Percentiles rank a stretch among this genome's conserved stretches.
phyloP scores from a whole-genome alignment of 2,797 vertebrate species.

The Leuciscus waleckii region DNA sequence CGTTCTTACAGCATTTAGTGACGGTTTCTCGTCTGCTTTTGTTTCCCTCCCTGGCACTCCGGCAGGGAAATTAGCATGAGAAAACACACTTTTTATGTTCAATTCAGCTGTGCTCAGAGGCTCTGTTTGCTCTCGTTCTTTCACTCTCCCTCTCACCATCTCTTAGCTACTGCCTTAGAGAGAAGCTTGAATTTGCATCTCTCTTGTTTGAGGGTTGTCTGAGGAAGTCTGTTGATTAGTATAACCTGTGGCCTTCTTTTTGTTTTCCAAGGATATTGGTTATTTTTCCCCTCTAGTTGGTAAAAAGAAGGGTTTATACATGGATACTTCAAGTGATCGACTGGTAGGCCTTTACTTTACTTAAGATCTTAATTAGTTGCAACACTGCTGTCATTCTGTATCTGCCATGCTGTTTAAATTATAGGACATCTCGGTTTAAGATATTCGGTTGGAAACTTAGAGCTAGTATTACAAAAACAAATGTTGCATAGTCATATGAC shows the following conservation, averaged over 20 bases:
- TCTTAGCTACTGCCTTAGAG: slow-evolving; percentile 34
- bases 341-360: slow-evolving; percentile 20
- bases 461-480: neutral
- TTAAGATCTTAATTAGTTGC: slow-evolving; percentile 18
- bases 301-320: slow-evolving; percentile 11
- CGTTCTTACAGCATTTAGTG: slow-evolving; percentile 55
- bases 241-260: slow-evolving; percentile 39
- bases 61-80: slow-evolving; percentile 61
- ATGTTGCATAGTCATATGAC: slow-evolving; percentile 10
- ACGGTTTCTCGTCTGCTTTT: slow-evolving; percentile 57
- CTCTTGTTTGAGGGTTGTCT: slow-evolving; percentile 51
- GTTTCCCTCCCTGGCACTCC: slow-evolving; percentile 48
- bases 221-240: slow-evolving; percentile 60
- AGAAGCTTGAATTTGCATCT: slow-evolving; percentile 40
- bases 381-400: neutral
- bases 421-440: neutral
- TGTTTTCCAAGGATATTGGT: slow-evolving; percentile 11
- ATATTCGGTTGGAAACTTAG: neutral
- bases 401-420: neutral
- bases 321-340: slow-evolving; percentile 1
- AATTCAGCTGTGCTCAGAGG: slow-evolving; percentile 48
- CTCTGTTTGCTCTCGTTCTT: slow-evolving; percentile 34
- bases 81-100: slow-evolving; percentile 55
- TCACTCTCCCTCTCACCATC: slow-evolving; percentile 40
- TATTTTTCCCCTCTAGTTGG: slow-evolving; percentile 18